Evolutionary conservation across 2,797 vertebrate species (phyloP), one percentile per base, ranked within the genome.

Genomic region (Cynodonichthys magdalenae): DNA sequence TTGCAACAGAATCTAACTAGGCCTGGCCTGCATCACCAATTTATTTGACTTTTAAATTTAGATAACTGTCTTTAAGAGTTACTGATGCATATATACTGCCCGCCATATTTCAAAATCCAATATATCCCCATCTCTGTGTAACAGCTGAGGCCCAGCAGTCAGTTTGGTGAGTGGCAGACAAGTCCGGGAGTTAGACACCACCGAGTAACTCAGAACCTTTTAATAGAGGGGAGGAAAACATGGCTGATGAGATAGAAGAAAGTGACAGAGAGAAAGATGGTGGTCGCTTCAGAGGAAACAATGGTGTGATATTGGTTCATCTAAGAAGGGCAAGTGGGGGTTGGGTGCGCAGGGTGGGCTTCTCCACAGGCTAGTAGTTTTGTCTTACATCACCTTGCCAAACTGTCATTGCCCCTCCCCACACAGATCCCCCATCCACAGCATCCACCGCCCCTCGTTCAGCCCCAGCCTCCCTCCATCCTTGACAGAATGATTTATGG

Each of bases 401-500:
- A 85, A 86, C 87, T 90, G 86, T 82, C 84, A 89, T 69, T 65
- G 69, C 63, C 66, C 84, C 76, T 71, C 56, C 85, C 76, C 75
- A 59, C 19, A n/a, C 55, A 61, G 44, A 69, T 62, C 68, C 31
- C 36, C 68, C 71, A 52, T 70, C 53, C 29, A 64, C 54, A 11
- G 15, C 50, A 73, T 34, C 42, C 61, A 19, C 49, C 18, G 9
- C 58, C 53, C 48, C 63, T 66, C 18, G 71, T 44, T 44, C 53
- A 51, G 52, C 57, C 66, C 67, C 62, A 27, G 12, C 59, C 69
- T 67, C 71, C 77, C 70, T 70, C 65, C 31, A 6, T 45, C 46
- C 74, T 58, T 85, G 92, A 93, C 94, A 95, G 90, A 86, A 95
- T 96, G 95, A 97, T 95, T 94, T 95, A 96, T 96, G 94, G 74